Conservation (phyloP, 2,113 vertebrate species). For the Sisor rabdophorus region DNA sequence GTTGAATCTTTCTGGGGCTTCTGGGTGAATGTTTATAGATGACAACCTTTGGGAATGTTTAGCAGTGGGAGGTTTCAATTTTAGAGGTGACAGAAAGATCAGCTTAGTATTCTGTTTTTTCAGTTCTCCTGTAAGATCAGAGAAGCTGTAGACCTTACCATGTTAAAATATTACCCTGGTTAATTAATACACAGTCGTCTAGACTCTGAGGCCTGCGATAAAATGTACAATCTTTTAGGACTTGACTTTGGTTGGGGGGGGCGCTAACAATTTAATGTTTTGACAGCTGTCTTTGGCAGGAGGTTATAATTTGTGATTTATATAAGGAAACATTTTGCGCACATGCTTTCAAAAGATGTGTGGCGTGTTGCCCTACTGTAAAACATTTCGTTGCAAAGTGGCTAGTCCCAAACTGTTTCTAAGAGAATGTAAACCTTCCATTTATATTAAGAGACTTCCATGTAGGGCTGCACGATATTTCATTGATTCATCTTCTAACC, state of each 20-base stretch:
- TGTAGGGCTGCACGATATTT: slow-evolving; percentile 13
- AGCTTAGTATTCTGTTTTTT: too few species aligned
- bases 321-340: slow-evolving; percentile 62
- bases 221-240: slow-evolving; percentile 12
- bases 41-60: slow-evolving; percentile 73
- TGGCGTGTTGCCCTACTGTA: slow-evolving; percentile 46
- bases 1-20: slow-evolving; percentile 72
- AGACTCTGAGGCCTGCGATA: slow-evolving; percentile 38
- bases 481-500: too few species aligned
- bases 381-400: slow-evolving; percentile 52
- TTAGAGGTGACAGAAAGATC: slow-evolving; percentile 61
- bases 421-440: slow-evolving; percentile 53
- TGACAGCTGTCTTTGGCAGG: slow-evolving; percentile 58
- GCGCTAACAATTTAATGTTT: slow-evolving; percentile 63
- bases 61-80: slow-evolving; percentile 73
- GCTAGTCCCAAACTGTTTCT: slow-evolving; percentile 39
- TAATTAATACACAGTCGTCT: slow-evolving; percentile 47
- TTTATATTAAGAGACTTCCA: slow-evolving; percentile 55
- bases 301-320: slow-evolving; percentile 61
- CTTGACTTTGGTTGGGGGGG: too few species aligned
- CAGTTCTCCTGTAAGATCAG: not conserved
- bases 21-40: slow-evolving; percentile 75
- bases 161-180: slow-evolving; percentile 32
- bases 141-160: slow-evolving; percentile 30
- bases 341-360: slow-evolving; percentile 52